phyloP scores from a whole-genome alignment of 2,797 vertebrate genomes.

The Hybognathus amarus region DNA sequence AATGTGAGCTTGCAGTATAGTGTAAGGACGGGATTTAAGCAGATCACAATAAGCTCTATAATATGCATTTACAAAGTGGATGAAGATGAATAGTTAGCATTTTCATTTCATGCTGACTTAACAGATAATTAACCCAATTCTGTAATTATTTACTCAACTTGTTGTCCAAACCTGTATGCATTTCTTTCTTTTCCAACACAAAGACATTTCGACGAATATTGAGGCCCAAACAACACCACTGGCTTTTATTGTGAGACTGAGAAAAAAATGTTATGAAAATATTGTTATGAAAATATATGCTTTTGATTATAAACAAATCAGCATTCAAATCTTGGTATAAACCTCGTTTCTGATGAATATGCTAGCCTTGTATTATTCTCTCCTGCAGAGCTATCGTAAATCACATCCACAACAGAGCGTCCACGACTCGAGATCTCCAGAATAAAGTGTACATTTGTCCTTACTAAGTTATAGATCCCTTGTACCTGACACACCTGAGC shows the following conservation, averaged over 20 bases:
- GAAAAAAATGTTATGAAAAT: too few species aligned
- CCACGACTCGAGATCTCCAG: background rate
- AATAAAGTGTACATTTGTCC: conserved; percentile 18
- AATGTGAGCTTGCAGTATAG: background rate
- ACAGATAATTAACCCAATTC: background rate
- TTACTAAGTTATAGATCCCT: background rate
- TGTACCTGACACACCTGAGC: conserved; percentile 79
- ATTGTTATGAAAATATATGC: background rate
- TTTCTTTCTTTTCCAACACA: background rate
- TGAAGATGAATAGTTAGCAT: background rate
- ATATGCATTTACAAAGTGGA: too few species aligned
- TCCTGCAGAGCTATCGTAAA: background rate
- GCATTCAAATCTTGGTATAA: background rate
- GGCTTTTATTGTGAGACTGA: background rate
- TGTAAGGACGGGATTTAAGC: background rate
- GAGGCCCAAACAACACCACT: conserved; percentile 1
- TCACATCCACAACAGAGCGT: background rate
- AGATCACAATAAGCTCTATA: background rate
- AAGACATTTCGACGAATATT: background rate
- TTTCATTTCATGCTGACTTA: background rate
- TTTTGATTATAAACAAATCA: background rate
- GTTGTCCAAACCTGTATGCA: background rate
- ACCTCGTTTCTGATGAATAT: background rate
- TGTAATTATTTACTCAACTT: background rate
- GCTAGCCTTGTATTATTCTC: background rate